Evolutionary conservation across 35 echinoderm and acorn worm species (phyloP), one percentile per base, ranked within the genome.

Genomic region (Hemicentrotus pulcherrimus): DNA sequence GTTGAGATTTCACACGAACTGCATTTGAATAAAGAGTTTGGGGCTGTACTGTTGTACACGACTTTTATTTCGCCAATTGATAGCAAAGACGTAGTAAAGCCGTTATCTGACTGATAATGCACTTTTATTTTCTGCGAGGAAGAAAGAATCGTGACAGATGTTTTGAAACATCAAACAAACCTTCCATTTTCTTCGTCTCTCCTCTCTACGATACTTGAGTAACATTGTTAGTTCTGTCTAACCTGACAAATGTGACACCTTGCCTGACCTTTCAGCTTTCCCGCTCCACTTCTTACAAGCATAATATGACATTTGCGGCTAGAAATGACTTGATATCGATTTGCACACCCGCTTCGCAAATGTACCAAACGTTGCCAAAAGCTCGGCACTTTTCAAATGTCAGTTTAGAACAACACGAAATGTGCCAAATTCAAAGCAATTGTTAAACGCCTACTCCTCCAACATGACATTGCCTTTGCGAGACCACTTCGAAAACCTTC

Each of bases 271-370:
- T 78, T 78, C 65, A 28, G 65, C 65, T n/a, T 78, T 8, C 19
- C 65, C 65, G 65, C 65, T 78, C 65, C 0, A 8, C 50, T 78
- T 78, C 65, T 78, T 78, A 78, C 19, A 78, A 78, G 65, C 18
- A 78, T 78, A 78, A 78, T 78, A 78, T 78, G 65, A 78, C 65
- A 78, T 78, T 78, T 78, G 19, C 65, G 65, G 28, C 65, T 22
- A 78, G 65, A 78, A 78, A 78, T 78, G 65, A n/a, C 65, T 78
- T 78, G 65, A 78, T 78, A 78, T 78, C 65, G 65, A 78, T 78
- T 78, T 78, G 65, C 22, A 28, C 65, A 78, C 28, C 22, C 65
- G 19, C 24, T 78, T 78, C 28, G 22, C 5, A 22, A 78, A 78
- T 78, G 22, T 28, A 78, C 65, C 65, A 78, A 78, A n/a, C 65